Conservation (phyloP, 2,888 invertebrate genomes). For the Alviniconcha strummeri region DNA sequence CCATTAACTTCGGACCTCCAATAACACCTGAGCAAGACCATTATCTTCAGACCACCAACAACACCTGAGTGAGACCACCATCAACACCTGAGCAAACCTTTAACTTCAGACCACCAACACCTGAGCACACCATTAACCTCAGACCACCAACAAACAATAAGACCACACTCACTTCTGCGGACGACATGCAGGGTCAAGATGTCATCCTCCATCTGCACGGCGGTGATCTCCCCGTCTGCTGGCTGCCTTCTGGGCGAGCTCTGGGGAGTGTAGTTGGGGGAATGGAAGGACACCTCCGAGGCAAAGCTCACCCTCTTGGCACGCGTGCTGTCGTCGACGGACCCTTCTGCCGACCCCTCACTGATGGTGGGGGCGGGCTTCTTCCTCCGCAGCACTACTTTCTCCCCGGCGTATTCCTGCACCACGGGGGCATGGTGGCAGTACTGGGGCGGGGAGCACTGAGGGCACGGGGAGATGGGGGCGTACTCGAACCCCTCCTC, state of each 20-base stretch:
- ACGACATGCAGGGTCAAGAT: conserved; percentile 39
- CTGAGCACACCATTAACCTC: too few species aligned
- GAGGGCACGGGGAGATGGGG: neutral
- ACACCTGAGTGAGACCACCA: too few species aligned
- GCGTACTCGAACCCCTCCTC: conserved; percentile 41
- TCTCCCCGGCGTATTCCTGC: conserved; percentile 40
- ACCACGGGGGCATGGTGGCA: conserved; percentile 41
- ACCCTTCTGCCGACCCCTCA: conserved; percentile 12
- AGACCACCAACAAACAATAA: neutral
- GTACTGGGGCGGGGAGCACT: neutral
- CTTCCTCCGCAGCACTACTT: conserved; percentile 39
- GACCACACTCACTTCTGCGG: conserved; percentile 23
- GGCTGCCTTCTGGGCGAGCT: conserved; percentile 46
- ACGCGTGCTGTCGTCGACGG: conserved; percentile 35
- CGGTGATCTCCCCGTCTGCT: conserved; percentile 38
- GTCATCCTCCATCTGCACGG: conserved; percentile 52
- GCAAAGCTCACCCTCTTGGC: conserved; percentile 71
- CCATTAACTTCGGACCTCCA: too few species aligned
- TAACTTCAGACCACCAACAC: too few species aligned
- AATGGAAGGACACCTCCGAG: conserved; percentile 71
- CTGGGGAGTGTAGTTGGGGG: conserved; percentile 59
- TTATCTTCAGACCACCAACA: too few species aligned
- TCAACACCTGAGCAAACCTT: too few species aligned
- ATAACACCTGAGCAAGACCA: too few species aligned
- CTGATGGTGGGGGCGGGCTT: conserved; percentile 5